phyloP scores from a whole-genome alignment of 2,113 vertebrate genomes.

The Drymodes brunneopygia region DNA sequence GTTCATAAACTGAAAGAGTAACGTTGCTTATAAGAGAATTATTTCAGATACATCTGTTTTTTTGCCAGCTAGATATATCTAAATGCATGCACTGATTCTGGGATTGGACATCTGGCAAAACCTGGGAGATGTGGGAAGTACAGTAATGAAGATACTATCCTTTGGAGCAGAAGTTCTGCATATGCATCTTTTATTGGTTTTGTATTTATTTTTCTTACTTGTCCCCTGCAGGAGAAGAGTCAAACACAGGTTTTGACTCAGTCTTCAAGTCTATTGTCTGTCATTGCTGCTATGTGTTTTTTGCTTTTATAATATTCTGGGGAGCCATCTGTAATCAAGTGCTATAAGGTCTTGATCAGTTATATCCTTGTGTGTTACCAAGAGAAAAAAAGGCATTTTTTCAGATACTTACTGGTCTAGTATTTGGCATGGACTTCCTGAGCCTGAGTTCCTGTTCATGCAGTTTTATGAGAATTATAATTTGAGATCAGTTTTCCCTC shows the following conservation, averaged over 20 bases:
- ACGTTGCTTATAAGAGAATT: not conserved
- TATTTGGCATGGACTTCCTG: not conserved
- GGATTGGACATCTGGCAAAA: not conserved
- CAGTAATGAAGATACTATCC: not conserved
- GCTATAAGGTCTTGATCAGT: not conserved
- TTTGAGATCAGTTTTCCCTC: not conserved
- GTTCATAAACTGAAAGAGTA: not conserved
- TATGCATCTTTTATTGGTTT: not conserved
- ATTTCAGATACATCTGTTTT: not conserved
- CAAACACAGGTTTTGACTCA: not conserved
- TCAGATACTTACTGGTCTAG: not conserved
- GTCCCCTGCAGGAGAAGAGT: not conserved
- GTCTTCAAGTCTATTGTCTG: not conserved
- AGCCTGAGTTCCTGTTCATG: not conserved
- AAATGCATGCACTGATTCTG: not conserved
- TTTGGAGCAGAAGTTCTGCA: not conserved
- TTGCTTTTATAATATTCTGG: not conserved
- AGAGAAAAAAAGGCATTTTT: not conserved
- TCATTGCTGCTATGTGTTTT: not conserved
- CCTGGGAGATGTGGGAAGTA: not conserved
- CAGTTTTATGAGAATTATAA: not conserved
- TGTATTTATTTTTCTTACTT: not conserved
- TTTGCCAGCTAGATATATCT: not conserved
- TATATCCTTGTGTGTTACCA: not conserved
- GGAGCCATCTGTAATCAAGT: not conserved